Percentiles rank a stretch among this genome's conserved stretches.
Conservation (phyloP, 2,797 vertebrate species). For the Karalla daura region DNA sequence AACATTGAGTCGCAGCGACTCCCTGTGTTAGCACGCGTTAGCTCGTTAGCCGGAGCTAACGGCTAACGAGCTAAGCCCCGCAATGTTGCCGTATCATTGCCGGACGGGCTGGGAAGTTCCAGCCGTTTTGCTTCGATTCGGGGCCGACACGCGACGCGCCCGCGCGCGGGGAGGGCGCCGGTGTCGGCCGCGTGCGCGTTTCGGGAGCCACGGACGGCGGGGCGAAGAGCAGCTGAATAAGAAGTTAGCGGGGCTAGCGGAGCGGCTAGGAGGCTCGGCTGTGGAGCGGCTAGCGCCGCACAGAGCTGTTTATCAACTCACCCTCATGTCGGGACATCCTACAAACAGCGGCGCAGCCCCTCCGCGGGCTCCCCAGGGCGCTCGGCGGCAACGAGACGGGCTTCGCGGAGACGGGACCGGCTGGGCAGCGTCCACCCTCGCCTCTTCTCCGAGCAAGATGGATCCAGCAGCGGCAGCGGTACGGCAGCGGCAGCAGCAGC, state of each 20-base stretch:
- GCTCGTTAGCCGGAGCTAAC: slow-evolving; percentile 55
- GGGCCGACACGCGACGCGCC: not conserved
- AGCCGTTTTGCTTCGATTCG: not conserved
- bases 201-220: no score
- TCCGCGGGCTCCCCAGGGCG: slow-evolving; percentile 83
- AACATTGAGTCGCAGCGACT: slow-evolving; percentile 33
- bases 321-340: slow-evolving; percentile 99
- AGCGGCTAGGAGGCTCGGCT: slow-evolving; percentile 64
- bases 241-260: slow-evolving; percentile 61
- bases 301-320: slow-evolving; percentile 79
- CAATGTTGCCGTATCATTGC: slow-evolving; percentile 59
- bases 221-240: no score
- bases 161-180: no score
- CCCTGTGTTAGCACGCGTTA: slow-evolving; percentile 59
- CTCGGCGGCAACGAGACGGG: slow-evolving; percentile 66
- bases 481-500: no score
- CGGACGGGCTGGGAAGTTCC: slow-evolving; percentile 8
- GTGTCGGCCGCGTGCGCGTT: no score
- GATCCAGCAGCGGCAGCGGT: no score
- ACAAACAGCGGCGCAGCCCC: slow-evolving; percentile 82
- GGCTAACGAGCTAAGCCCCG: slow-evolving; percentile 67
- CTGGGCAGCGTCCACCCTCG: slow-evolving; percentile 75
- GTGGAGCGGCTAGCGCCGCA: slow-evolving; percentile 45
- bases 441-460: slow-evolving; percentile 84
- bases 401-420: slow-evolving; percentile 63